Base-by-base conservation (phyloP, 2,113 vertebrate species). In the Otus sunia region DNA sequence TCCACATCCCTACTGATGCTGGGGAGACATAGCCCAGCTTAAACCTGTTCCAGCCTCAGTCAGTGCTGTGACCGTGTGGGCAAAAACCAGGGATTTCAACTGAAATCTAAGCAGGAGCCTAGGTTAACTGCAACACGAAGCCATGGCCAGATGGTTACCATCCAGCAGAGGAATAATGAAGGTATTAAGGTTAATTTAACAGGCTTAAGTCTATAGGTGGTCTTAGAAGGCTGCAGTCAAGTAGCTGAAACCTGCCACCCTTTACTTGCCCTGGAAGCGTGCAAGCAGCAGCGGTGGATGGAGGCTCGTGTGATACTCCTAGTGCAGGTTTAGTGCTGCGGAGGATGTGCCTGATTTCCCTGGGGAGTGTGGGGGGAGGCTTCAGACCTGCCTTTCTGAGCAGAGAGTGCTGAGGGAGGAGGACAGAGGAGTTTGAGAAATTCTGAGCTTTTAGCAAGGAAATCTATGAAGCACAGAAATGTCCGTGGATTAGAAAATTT, bases 141-240 rank as follows among this genome's bases (percentile, higher is more conserved):
- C 88, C 76, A 63, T 49, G 56, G 80, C 86, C 92, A 96, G 94
- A 91, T 95, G 92, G 92, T 96, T 92, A 26, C 88, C 92, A 94
- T 92, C 94, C 80, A 92, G 60, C 83, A 81, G 86, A 94, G 83
- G 92, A 92, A 94, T 96, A 92, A 96, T 79, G 91, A 96, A 75
- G 81, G 96, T 39, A 95, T 97, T 96, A 95, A 81, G 64, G 73
- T 94, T 96, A 94, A 95, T 92, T 95, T 91, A 95, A 95, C 81
- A 91, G 87, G 91, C 87, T 96, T 95, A 94, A 94, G 94, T 89
- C 95, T 59, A 92, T 85, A 97, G 95, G 92, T 96, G 92, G 92
- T 95, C 94, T 95, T 73, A 76, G 77, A 94, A 76, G 47, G 55
- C 92, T 94, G 74, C 66, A 91, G 50, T 75, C 84, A 78, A 96